phyloP scores from a whole-genome alignment of 2,113 vertebrate genomes.

The Rattus rattus region DNA sequence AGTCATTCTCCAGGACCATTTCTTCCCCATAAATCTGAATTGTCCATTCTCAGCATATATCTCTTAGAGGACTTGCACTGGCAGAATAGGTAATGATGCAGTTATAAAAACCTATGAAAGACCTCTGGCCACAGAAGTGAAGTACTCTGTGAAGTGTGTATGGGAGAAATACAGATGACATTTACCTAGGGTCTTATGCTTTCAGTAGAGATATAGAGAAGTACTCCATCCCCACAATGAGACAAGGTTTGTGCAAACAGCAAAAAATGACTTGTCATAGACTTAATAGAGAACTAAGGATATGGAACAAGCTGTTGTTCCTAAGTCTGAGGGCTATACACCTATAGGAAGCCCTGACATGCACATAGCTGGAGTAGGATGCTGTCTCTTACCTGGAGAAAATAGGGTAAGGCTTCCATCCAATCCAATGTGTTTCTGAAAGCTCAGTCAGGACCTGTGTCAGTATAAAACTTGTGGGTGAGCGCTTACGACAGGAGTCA shows the following conservation, averaged over 20 bases:
- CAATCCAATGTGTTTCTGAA: neutral
- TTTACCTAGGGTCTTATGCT: neutral
- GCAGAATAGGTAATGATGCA: constrained; percentile 8
- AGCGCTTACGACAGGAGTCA: too few relatives aligned
- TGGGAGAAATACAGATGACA: neutral
- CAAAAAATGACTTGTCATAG: neutral
- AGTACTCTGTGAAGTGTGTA: neutral
- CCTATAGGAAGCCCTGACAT: neutral
- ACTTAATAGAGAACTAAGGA: neutral
- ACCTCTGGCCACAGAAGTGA: neutral
- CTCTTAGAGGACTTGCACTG: neutral
- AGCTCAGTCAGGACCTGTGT: neutral
- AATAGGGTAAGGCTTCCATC: too few relatives aligned
- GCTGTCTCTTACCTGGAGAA: neutral
- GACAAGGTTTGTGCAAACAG: neutral
- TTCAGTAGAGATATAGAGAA: neutral
- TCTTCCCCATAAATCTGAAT: neutral
- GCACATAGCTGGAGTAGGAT: neutral
- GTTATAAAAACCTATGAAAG: neutral
- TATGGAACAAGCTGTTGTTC: neutral
- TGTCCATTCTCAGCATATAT: neutral
- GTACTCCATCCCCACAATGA: neutral
- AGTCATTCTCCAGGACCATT: neutral
- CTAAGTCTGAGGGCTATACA: neutral
- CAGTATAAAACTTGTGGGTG: neutral